Conservation (phyloP, 2,113 vertebrate species). For the Microtus ochrogaster region DNA sequence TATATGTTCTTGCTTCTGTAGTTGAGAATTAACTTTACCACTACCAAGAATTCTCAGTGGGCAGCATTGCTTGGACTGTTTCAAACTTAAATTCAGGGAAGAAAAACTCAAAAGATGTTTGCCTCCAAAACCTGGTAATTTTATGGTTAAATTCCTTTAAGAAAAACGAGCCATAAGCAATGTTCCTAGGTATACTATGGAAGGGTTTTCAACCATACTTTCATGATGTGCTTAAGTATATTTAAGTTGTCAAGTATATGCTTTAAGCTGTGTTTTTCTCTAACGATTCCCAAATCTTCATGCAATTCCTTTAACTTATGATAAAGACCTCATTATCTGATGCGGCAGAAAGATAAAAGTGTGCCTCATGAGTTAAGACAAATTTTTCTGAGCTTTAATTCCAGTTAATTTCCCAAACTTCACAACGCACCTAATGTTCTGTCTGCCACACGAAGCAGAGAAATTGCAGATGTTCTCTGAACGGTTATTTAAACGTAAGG, state of each 20-base stretch:
- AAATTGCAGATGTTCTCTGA: conserved; percentile 54
- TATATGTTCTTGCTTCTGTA: conserved; percentile 51
- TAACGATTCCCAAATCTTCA: conserved; percentile 22
- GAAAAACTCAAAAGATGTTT: conserved; percentile 7
- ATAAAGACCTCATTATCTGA: conserved; percentile 49
- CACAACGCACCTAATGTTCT: conserved; percentile 9
- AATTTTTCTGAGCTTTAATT: conserved; percentile 61
- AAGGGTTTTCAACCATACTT: conserved; percentile 37
- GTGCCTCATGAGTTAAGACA: neutral
- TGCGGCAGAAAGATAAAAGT: neutral
- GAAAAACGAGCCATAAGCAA: neutral
- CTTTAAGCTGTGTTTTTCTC: neutral
- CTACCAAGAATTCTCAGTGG: conserved; percentile 59
- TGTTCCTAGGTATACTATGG: neutral
- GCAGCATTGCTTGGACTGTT: neutral
- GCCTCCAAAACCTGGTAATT: conserved; percentile 32
- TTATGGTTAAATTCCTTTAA: conserved; percentile 40
- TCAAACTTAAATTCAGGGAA: conserved; percentile 26
- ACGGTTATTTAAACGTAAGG: conserved; percentile 44
- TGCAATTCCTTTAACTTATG: conserved; percentile 52
- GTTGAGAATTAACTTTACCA: conserved; percentile 39
- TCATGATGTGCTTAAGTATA: neutral
- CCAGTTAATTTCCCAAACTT: conserved; percentile 61
- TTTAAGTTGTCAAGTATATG: conserved; percentile 41
- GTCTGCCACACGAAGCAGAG: conserved; percentile 47